Evolutionary conservation across 2,797 vertebrate genomes (phyloP).

Genomic region (Merluccius polli): DNA sequence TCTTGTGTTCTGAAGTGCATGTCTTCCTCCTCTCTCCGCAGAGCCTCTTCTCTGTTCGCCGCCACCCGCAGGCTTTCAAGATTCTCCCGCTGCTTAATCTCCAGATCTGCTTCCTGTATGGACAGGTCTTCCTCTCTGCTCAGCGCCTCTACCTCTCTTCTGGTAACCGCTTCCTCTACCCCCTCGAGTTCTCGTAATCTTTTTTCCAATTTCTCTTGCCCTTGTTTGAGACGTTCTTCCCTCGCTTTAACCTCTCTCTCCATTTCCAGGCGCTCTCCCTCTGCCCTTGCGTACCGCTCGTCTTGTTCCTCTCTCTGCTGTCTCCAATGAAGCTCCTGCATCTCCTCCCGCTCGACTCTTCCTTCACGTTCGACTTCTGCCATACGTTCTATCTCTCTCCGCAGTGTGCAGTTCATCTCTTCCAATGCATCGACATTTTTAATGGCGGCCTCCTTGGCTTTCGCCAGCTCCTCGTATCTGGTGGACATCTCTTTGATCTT

Average conservation of each 20-base stretch:
- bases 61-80: conserved; percentile 18
- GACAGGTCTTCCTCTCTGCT: conserved; percentile 37
- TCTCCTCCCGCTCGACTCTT: neutral
- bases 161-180: conserved; percentile 35
- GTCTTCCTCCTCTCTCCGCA: neutral
- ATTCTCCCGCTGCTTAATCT: conserved; percentile 28
- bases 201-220: conserved; percentile 26
- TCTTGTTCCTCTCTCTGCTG: conserved; percentile 26
- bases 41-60: neutral
- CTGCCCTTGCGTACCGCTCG: neutral
- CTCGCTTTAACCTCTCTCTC: conserved; percentile 27
- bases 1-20: conserved; percentile 9
- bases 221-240: conserved; percentile 22
- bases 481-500: conserved; percentile 25
- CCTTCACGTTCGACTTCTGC: neutral
- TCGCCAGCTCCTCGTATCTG: conserved; percentile 28
- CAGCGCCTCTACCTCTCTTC: conserved; percentile 33
- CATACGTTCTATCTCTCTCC: conserved; percentile 33
- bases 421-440: conserved; percentile 29
- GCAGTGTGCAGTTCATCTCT: conserved; percentile 30
- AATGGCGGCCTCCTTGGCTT: conserved; percentile 31
- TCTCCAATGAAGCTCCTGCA: conserved; percentile 37
- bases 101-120: conserved; percentile 20
- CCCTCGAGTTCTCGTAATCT: neutral
- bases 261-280: conserved; percentile 9